Percentiles rank a stretch among this genome's conserved stretches.
Evolutionary conservation across 2,113 vertebrate genomes (phyloP).

Genomic region (Caloenas nicobarica): DNA sequence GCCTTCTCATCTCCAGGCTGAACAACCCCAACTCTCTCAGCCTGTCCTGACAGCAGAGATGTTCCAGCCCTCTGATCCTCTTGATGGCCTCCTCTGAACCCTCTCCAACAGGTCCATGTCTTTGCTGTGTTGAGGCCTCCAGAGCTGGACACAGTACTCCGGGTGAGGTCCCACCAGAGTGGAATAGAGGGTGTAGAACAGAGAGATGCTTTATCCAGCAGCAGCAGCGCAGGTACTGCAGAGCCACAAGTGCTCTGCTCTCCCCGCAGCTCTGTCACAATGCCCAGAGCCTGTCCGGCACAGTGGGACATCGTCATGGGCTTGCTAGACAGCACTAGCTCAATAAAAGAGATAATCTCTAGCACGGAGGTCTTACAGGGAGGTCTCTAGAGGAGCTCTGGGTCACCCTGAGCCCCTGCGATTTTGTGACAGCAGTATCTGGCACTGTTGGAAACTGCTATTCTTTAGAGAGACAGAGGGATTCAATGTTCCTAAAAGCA

Average conservation of each 20-base stretch:
- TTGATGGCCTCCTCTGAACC: no score
- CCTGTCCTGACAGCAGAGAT: no score
- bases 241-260: not conserved
- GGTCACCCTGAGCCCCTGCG: fast-evolving
- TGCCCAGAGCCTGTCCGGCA: not conserved
- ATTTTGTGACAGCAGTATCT: not conserved
- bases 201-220: not conserved
- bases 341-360: not conserved
- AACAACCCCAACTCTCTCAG: no score
- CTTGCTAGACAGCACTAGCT: not conserved
- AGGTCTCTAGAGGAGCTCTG: not conserved
- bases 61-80: no score
- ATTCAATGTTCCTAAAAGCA: not conserved
- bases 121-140: no score
- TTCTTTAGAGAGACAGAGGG: not conserved
- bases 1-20: no score
- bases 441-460: not conserved
- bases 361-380: not conserved
- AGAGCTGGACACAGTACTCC: no score
- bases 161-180: no score
- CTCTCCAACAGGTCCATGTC: no score
- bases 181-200: no score
- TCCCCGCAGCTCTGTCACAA: fast-evolving
- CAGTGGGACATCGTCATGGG: fast-evolving
- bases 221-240: not conserved